A percentile compares a stretch with the other conserved stretches of the same genome.
These are phyloP conservation scores for Drosophila lacertosa DNA, from an alignment of 1,140 invertebrate genomes.

Conservation along the genomic window DNA sequence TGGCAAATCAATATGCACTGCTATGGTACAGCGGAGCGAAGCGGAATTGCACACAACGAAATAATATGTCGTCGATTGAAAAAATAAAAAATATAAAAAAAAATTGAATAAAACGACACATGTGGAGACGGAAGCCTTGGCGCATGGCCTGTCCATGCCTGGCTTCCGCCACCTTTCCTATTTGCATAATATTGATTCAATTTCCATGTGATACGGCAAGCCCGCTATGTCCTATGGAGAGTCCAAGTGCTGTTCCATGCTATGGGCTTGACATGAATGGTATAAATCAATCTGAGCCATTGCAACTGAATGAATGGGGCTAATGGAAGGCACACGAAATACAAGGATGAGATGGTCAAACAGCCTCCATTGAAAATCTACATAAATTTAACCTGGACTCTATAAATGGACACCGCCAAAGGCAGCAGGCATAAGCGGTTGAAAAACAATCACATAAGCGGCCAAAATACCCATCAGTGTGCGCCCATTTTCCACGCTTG, in stretches of 20 bases:
- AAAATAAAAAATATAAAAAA: slow-evolving; percentile 23
- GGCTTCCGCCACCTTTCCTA: slow-evolving; percentile 39
- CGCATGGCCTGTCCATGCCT: not conserved
- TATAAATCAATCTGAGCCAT: slow-evolving; percentile 64
- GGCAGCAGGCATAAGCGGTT: not conserved
- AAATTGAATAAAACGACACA: slow-evolving; percentile 25
- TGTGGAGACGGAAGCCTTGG: slow-evolving; percentile 2
- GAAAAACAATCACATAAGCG: slow-evolving; percentile 7
- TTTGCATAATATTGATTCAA: slow-evolving; percentile 78
- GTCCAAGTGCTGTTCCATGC: slow-evolving; percentile 14
- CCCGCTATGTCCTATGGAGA: slow-evolving; percentile 49
- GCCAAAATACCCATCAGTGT: slow-evolving; percentile 41
- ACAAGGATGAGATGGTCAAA: slow-evolving; percentile 40
- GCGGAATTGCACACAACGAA: slow-evolving; percentile 48
- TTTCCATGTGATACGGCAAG: slow-evolving; percentile 35
- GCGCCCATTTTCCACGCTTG: slow-evolving; percentile 11
- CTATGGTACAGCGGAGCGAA: slow-evolving; percentile 47
- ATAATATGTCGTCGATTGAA: slow-evolving; percentile 65
- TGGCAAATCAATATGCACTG: slow-evolving; percentile 72
- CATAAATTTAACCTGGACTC: slow-evolving; percentile 7
- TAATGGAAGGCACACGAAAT: slow-evolving; percentile 50
- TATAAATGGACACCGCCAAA: not conserved
- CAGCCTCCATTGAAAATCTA: not conserved
- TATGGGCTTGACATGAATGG: slow-evolving; percentile 40
- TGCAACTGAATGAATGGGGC: slow-evolving; percentile 44